Conservation (phyloP, 2,888 invertebrate species). For the Andrena flavipes region DNA sequence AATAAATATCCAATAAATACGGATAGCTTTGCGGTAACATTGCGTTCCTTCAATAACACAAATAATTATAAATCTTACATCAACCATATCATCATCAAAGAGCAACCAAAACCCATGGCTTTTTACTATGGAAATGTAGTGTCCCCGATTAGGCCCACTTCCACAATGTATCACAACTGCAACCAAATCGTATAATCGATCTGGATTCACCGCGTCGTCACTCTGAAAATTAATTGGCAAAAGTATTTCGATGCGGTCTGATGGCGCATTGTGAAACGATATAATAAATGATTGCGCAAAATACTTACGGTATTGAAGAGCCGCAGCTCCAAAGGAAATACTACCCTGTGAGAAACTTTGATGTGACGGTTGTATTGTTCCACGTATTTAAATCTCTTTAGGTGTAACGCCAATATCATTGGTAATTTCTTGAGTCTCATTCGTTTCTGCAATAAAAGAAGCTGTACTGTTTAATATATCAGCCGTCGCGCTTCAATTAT, state of each 20-base stretch:
- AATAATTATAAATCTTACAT: slow-evolving; percentile 88
- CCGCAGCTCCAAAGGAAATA: slow-evolving; percentile 98
- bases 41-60: slow-evolving; percentile 70
- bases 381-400: slow-evolving; percentile 99
- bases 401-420: slow-evolving; percentile 97
- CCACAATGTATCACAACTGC: slow-evolving; percentile 99
- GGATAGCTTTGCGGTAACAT: background rate
- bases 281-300: slow-evolving; percentile 30
- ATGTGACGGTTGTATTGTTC: slow-evolving; percentile 99
- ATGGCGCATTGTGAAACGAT: background rate
- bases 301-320: slow-evolving; percentile 97
- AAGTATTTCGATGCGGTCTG: background rate
- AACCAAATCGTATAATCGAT: slow-evolving; percentile 98
- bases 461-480: background rate
- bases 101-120: slow-evolving; percentile 99
- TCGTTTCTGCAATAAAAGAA: slow-evolving; percentile 87
- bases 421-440: slow-evolving; percentile 99
- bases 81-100: slow-evolving; percentile 99
- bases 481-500: background rate
- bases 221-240: slow-evolving; percentile 87
- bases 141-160: slow-evolving; percentile 99
- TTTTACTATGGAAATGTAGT: slow-evolving; percentile 99
- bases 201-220: slow-evolving; percentile 99
- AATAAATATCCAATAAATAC: slow-evolving; percentile 70
- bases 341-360: slow-evolving; percentile 99